Evolutionary conservation across 2,797 vertebrate genomes (phyloP).

Genomic region (Pseudomugil tenellus): DNA sequence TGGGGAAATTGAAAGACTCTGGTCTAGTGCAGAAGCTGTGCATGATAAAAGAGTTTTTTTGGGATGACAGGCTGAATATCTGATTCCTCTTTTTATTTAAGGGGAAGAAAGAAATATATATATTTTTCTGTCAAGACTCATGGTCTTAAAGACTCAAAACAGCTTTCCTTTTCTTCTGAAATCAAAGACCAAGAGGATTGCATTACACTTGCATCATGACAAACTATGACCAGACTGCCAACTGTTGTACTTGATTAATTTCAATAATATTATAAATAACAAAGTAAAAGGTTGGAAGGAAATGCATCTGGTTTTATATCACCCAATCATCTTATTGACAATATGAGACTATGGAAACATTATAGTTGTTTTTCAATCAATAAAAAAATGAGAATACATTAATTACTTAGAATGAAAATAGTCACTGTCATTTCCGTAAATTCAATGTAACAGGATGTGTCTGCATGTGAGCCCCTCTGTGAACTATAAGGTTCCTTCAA

Average conservation of each 20-base stretch:
- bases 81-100: constrained; percentile 28
- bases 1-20: constrained; percentile 38
- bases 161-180: constrained; percentile 40
- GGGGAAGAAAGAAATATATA: constrained; percentile 22
- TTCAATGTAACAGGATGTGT: neutral
- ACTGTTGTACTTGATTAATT: constrained; percentile 32
- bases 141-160: constrained; percentile 29
- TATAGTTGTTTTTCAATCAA: neutral
- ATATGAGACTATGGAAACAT: constrained; percentile 8
- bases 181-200: constrained; percentile 40
- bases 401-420: constrained; percentile 10
- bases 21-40: constrained; percentile 38
- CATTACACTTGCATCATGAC: constrained; percentile 63
- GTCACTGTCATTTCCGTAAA: neutral
- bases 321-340: neutral
- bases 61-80: constrained; percentile 26
- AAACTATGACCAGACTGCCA: constrained; percentile 31
- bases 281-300: constrained; percentile 8
- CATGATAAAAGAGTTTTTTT: constrained; percentile 34
- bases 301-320: constrained; percentile 10
- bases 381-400: neutral
- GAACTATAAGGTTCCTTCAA: constrained; percentile 15
- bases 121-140: constrained; percentile 37
- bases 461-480: neutral
- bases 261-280: constrained; percentile 3